Evolutionary conservation across 2,113 vertebrate genomes (phyloP).

Genomic region (Upupa epops): DNA sequence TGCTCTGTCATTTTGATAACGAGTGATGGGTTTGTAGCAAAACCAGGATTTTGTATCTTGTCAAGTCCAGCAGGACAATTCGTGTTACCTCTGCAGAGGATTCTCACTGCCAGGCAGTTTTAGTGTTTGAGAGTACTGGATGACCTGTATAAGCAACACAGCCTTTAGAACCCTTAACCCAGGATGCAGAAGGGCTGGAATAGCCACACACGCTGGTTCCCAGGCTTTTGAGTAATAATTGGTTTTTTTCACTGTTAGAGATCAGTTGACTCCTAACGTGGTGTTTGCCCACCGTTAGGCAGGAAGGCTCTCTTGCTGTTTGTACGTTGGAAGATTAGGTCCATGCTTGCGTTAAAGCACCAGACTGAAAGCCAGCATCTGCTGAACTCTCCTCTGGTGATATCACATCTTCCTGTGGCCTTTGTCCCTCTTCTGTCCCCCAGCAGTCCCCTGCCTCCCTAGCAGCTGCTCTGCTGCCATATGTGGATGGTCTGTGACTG

Average conservation of each 20-base stretch:
- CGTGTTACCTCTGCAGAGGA: neutral
- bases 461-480: neutral
- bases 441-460: neutral
- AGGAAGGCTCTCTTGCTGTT: neutral
- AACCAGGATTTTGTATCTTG: neutral
- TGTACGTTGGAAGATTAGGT: neutral
- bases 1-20: neutral
- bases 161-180: neutral
- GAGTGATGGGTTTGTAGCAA: neutral
- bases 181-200: neutral
- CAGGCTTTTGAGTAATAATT: neutral
- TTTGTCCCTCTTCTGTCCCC: neutral
- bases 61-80: neutral
- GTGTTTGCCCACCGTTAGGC: neutral
- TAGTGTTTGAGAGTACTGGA: neutral
- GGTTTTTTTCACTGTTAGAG: neutral
- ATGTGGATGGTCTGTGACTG: neutral
- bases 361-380: neutral
- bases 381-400: neutral
- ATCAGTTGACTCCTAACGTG: neutral
- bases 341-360: fast-evolving
- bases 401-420: fast-evolving
- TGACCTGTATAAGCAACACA: neutral
- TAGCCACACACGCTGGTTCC: neutral
- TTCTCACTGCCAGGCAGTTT: neutral